Base-by-base conservation (phyloP, 2,797 vertebrate genomes). In the Rhinella marina region DNA sequence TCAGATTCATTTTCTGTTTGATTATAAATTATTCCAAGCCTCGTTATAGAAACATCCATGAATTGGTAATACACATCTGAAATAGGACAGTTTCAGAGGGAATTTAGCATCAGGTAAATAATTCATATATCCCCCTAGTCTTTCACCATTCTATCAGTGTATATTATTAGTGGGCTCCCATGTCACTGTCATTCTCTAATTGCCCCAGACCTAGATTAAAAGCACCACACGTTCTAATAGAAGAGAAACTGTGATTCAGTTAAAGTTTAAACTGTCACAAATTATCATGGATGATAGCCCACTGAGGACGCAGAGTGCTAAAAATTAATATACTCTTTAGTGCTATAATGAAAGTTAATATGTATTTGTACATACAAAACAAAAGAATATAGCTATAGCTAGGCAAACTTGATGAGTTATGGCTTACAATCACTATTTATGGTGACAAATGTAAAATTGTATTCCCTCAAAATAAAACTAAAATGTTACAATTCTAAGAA, bases 51-150 rank as follows among this genome's bases (percentile, higher is more conserved):
- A 16, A 73, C 70, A 75, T 59, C 56, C 84, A 78, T 85, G 77
- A 86, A 81, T 86, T 32, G 80, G 23, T 50, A 70, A 86, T 86
- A 62, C 52, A 86, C 41, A 86, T 77, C 70, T 86, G 48, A 86
- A 86, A 86, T 72, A 86, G 77, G 77, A 86, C 85, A 72, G 66
- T 70, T 72, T 86, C 85, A 73, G 64, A 86, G 85, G 85, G 77
- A 86, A 29, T 27, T 54, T 23, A 54, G 84, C 73, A 57, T 25
- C 73, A 77, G 57, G 84, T 81, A 32, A 86, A 81, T 72, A 72
- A 81, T 86, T 81, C 52, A 81, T 86, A 56, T 41, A 19, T 80
- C 66, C 77, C 77, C 77, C 77, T 70, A 86, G 64, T 27, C 57
- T 16, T 66, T 80, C n/a, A 29, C 61, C 16, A 57, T 80, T 80